Evolutionary conservation across 2,797 vertebrate genomes (phyloP).

Genomic region (Pogonophryne albipinna): DNA sequence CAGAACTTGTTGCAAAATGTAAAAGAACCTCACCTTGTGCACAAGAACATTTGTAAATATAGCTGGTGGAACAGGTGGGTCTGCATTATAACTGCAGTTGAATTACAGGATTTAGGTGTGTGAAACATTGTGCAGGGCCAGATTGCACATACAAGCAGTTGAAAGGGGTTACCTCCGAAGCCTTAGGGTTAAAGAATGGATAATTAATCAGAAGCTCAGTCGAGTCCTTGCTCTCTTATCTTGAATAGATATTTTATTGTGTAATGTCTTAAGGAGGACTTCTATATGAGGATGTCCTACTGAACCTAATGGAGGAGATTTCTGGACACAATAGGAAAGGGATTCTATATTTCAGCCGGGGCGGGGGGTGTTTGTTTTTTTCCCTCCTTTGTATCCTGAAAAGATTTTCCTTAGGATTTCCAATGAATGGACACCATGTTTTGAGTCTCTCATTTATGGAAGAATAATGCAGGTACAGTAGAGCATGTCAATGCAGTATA

Average conservation of each 20-base stretch:
- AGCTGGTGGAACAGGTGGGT: neutral
- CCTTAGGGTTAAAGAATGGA: neutral
- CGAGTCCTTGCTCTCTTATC: slow-evolving; percentile 15
- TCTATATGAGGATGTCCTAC: neutral
- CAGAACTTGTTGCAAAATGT: neutral
- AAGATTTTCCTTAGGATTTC: neutral
- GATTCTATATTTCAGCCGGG: slow-evolving; percentile 11
- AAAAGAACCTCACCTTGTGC: neutral
- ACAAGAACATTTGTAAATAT: neutral
- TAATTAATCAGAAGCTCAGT: neutral
- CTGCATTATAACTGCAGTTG: neutral
- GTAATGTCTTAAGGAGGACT: slow-evolving; percentile 9
- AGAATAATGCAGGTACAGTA: neutral
- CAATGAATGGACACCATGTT: neutral
- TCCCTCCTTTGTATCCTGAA: neutral
- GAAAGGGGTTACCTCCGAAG: slow-evolving; percentile 4
- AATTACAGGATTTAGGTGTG: neutral
- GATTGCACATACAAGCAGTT: slow-evolving; percentile 8
- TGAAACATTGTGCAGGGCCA: neutral
- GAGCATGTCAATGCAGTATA: neutral
- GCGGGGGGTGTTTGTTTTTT: neutral
- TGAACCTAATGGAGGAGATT: slow-evolving; percentile 6
- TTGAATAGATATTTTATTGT: slow-evolving; percentile 28
- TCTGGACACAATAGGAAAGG: neutral
- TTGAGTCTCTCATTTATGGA: neutral